Evolutionary conservation across 2,113 vertebrate species (phyloP), one percentile per base, ranked within the genome.

Genomic region (Callionymus lyra): DNA sequence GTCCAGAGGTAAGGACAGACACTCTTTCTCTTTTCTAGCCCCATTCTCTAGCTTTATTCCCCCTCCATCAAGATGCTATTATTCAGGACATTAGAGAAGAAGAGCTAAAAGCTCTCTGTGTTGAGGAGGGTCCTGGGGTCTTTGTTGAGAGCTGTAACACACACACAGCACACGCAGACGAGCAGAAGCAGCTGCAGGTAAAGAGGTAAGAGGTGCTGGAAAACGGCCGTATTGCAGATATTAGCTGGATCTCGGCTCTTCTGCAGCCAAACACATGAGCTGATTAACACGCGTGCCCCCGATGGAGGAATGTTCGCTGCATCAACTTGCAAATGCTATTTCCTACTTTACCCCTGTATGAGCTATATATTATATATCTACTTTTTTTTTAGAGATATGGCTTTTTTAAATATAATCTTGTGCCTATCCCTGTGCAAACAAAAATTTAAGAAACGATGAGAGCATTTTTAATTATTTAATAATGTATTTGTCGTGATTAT

Each of bases 41-140:
- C 36, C 12, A 47, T 11, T 27, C 44, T 43, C 45, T 44, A 10
- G 18, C 9, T 60, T 59, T 38, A 31, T 46, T 63, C 46, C 59
- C 68, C 56, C 58, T 77, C 76, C 65, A 83, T 86, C 80, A 82
- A 85, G 82, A 84, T 81, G 67, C 78, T 81, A 86, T 86, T 86
- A 86, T 83, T 84, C 77, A 81, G 80, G 80, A 87, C 83, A 86
- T 86, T 85, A 87, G 84, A 46, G 54, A 76, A 69, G 79, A 82
- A 71, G 79, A 84, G 81, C 83, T 87, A 87, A 87, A 87, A 86
- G 85, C 85, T 79, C 80, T 86, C 82, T 76, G 76, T 70, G 74
- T 76, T 52, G 74, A 82, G 72, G 72, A 81, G 76, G 84, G 84
- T 84, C 79, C 81, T 67, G 70, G 81, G 85, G 85, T 85, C 84